Percentiles rank a stretch among this genome's conserved stretches.
Conservation (phyloP, 2,888 invertebrate genomes). For the Drosophila meridionalis region DNA sequence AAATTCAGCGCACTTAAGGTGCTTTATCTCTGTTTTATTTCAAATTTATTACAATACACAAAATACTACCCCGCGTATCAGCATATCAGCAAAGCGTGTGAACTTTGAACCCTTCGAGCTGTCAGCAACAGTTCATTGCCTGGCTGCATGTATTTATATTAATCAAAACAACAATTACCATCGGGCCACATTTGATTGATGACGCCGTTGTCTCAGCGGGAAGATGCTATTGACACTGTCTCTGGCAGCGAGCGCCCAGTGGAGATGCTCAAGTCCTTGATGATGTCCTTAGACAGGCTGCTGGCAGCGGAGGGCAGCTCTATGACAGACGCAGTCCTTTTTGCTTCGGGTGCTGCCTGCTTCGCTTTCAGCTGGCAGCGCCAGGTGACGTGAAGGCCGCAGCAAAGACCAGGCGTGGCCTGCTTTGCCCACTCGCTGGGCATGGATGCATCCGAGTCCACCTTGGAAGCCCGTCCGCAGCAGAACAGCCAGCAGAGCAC, state of each 20-base stretch:
- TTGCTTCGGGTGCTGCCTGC: background rate
- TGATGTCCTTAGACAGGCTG: constrained; percentile 20
- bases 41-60: background rate
- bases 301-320: constrained; percentile 10
- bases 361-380: constrained; percentile 32
- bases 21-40: constrained; percentile 7
- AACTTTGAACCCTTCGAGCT: constrained; percentile 14
- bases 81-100: constrained; percentile 38
- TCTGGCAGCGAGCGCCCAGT: constrained; percentile 28
- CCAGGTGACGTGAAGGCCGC: constrained; percentile 45
- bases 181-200: constrained; percentile 50
- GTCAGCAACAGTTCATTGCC: constrained; percentile 20
- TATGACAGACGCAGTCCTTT: background rate
- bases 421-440: constrained; percentile 33
- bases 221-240: constrained; percentile 54
- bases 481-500: constrained; percentile 26
- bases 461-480: constrained; percentile 10
- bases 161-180: constrained; percentile 53
- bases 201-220: constrained; percentile 26
- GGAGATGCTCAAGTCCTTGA: constrained; percentile 36
- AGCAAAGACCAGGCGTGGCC: constrained; percentile 23
- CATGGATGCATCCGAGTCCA: constrained; percentile 36
- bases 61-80: background rate
- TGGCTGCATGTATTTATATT: constrained; percentile 10
- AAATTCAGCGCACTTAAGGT: background rate